These are phyloP conservation scores for Myripristis jacobus DNA, from an alignment of 2,797 vertebrate genomes.

Conservation along the genomic window DNA sequence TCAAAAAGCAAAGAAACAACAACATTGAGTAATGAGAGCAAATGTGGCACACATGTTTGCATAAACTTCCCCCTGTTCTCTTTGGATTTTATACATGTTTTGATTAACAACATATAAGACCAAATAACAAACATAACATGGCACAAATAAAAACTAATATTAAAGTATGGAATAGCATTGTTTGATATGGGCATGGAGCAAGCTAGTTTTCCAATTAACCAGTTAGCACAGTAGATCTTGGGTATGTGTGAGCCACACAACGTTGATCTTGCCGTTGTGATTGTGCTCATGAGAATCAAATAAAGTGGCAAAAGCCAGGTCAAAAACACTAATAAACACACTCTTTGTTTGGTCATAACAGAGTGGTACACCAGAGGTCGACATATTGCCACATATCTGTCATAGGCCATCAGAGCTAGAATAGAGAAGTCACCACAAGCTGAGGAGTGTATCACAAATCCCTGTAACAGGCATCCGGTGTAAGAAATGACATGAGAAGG, in stretches of 20 bases:
- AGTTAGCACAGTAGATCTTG: constrained; percentile 58
- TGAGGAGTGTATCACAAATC: constrained; percentile 14
- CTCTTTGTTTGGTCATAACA: constrained; percentile 22
- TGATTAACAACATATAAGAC: constrained; percentile 62
- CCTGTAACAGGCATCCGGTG: constrained; percentile 14
- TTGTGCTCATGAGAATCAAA: background rate
- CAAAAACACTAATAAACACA: background rate
- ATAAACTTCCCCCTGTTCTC: constrained; percentile 68
- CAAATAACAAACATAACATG: constrained; percentile 59
- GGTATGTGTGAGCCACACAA: constrained; percentile 61
- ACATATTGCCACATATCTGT: constrained; percentile 37
- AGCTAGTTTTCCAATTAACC: constrained; percentile 12
- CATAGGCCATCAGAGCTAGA: constrained; percentile 32
- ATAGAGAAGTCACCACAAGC: constrained; percentile 7
- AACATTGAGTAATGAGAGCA: constrained; percentile 59
- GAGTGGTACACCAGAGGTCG: constrained; percentile 27
- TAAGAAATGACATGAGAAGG: constrained; percentile 47
- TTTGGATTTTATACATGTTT: constrained; percentile 32
- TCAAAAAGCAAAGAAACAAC: constrained; percentile 59
- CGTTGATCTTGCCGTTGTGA: background rate
- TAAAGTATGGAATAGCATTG: background rate
- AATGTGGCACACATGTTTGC: constrained; percentile 76
- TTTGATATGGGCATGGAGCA: constrained; percentile 29
- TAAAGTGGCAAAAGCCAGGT: constrained; percentile 28
- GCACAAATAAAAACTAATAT: background rate